Evolutionary conservation across 2,797 vertebrate genomes (phyloP).

Genomic region (Podarcis siculus): DNA sequence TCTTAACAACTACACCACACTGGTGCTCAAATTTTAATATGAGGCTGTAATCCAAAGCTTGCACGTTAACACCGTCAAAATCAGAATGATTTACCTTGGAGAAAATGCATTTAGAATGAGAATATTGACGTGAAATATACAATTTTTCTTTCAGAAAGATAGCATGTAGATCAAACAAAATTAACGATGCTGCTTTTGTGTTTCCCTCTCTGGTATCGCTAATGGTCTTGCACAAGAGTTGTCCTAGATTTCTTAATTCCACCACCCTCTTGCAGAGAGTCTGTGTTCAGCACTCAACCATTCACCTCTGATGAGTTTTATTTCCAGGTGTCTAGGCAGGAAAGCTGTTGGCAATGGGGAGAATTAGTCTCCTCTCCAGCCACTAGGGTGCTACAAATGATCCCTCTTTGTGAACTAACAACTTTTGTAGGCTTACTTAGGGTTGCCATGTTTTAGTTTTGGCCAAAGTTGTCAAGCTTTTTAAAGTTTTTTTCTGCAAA

Average conservation of each 20-base stretch:
- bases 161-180: neutral
- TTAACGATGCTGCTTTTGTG: neutral
- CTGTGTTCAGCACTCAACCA: neutral
- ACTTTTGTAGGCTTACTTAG: no score
- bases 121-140: neutral
- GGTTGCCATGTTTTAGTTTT: no score
- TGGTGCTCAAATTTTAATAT: no score
- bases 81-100: neutral
- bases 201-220: neutral
- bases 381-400: neutral
- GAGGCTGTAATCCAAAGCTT: neutral
- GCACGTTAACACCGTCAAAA: neutral
- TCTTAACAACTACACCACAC: no score
- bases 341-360: neutral
- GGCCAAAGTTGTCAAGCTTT: no score
- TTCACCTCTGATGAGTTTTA: neutral
- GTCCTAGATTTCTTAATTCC: neutral
- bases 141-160: neutral
- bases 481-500: no score
- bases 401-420: no score
- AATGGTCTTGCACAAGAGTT: neutral
- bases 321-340: neutral
- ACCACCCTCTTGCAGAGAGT: neutral
- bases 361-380: neutral
- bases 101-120: neutral